phyloP scores from a whole-genome alignment of 2,888 invertebrate species.

The Stenodera caucasica region DNA sequence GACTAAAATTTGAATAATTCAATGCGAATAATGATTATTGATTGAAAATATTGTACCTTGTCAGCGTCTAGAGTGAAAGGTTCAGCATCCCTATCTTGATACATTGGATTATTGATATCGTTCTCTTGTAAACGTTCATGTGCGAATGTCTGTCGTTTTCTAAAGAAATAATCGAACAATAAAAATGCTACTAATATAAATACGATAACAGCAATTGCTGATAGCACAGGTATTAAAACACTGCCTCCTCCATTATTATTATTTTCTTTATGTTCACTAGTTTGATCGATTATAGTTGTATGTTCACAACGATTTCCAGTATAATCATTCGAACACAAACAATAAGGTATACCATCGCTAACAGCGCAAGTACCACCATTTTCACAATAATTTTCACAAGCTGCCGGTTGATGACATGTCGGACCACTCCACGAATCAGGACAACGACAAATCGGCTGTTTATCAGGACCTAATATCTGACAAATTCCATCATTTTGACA shows the following conservation, averaged over 20 bases:
- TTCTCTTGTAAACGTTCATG: constrained; percentile 82
- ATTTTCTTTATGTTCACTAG: constrained; percentile 15
- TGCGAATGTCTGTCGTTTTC: constrained; percentile 62
- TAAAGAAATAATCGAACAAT: constrained; percentile 44
- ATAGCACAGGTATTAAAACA: constrained; percentile 38
- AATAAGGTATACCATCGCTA: constrained; percentile 49
- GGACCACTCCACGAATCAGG: constrained; percentile 62
- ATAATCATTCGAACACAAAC: constrained; percentile 56
- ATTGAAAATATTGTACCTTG: constrained; percentile 59
- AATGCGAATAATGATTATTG: too few relatives aligned
- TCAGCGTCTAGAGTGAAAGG: constrained; percentile 63
- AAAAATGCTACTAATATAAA: constrained; percentile 42
- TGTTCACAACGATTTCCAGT: constrained; percentile 58
- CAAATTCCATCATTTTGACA: constrained; percentile 66
- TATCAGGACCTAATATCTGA: constrained; percentile 57
- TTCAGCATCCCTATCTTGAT: constrained; percentile 71
- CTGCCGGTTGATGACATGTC: constrained; percentile 58
- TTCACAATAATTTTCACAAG: constrained; percentile 58
- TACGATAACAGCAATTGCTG: constrained; percentile 41
- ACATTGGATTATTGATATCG: constrained; percentile 85
- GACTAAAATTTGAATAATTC: constrained; percentile 53
- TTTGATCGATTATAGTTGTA: constrained; percentile 10
- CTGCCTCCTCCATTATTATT: constrained; percentile 25
- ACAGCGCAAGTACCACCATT: constrained; percentile 60
- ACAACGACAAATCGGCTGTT: constrained; percentile 61